Evolutionary conservation across 2,888 invertebrate genomes (phyloP), one percentile per base, ranked within the genome.

Genomic region (Lordiphosa fenestrarum): DNA sequence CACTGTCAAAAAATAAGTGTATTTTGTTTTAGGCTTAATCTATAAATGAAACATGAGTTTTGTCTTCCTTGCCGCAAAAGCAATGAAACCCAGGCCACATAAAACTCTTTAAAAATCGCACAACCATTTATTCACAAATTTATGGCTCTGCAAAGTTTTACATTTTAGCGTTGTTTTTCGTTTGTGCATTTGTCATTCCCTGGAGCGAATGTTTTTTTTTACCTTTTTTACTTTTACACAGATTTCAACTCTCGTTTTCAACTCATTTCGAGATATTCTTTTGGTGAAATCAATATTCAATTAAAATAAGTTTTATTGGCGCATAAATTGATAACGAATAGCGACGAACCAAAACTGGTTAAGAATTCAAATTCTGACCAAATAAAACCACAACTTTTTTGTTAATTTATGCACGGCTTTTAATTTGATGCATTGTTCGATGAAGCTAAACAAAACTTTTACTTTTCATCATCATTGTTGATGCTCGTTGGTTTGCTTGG

Each of bases 391-490:
- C 30, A 30, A 30, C 46, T 50, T 39, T 46, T 15, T 39, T 50
- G 40, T 47, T 64, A 74, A 78, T 69, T 59, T 73, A 78, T 78
- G 73, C 82, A 78, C 73, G 73, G 66, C 66, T 73, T 60, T 59
- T 58, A 50, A 63, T 66, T 73, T 47, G 48, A 52, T 57, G 66
- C 65, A 71, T 78, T 78, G 73, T 78, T 69, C 55, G 62, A 49
- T 52, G 42, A 57, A 60, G 47, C 53, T 56, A 82, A 78, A 67
- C 57, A 75, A 82, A 30, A 71, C 80, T 82, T 78, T 78, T 78
- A 78, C 82, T 78, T 78, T 78, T 62, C 61, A 66, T 57, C 57
- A 73, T 71, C 36, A 52, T 73, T 76, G 70, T 75, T 58, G 57
- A 44, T 65, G 49, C 23, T 64, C 12, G 36, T 21, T 30, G 39